Evolutionary conservation across 2,797 vertebrate genomes (phyloP).

Genomic region (Novumbra hubbsi): DNA sequence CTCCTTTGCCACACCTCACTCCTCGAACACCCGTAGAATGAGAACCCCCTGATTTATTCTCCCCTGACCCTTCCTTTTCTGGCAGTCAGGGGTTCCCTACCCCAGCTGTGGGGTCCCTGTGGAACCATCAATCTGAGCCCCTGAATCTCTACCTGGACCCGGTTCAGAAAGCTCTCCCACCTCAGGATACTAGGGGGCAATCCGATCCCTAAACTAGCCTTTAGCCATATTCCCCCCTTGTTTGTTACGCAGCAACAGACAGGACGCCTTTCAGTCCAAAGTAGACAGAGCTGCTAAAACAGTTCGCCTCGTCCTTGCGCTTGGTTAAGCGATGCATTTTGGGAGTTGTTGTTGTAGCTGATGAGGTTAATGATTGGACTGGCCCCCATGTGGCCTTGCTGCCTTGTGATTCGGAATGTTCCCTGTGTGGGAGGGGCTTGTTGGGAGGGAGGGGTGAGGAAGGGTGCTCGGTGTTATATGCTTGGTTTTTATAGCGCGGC

Average conservation of each 20-base stretch:
- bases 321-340: background rate
- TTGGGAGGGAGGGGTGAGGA: too few species aligned
- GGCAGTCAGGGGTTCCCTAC: constrained; percentile 21
- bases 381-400: background rate
- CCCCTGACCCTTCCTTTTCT: constrained; percentile 45
- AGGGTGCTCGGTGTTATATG: background rate
- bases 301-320: background rate
- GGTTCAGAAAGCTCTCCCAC: constrained; percentile 37
- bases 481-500: background rate
- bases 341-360: constrained; percentile 14
- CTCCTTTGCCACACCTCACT: background rate
- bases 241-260: constrained; percentile 6
- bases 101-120: constrained; percentile 52
- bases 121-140: constrained; percentile 55
- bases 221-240: constrained; percentile 11
- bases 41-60: constrained; percentile 53
- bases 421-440: background rate
- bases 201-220: constrained; percentile 9
- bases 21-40: background rate
- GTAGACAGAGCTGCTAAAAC: constrained; percentile 20
- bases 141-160: constrained; percentile 62
- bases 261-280: constrained; percentile 6
- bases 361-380: background rate
- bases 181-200: constrained; percentile 49
- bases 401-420: constrained; percentile 1